Conservation (phyloP, 2,797 vertebrate genomes). For the Onychomys leucogaster region DNA sequence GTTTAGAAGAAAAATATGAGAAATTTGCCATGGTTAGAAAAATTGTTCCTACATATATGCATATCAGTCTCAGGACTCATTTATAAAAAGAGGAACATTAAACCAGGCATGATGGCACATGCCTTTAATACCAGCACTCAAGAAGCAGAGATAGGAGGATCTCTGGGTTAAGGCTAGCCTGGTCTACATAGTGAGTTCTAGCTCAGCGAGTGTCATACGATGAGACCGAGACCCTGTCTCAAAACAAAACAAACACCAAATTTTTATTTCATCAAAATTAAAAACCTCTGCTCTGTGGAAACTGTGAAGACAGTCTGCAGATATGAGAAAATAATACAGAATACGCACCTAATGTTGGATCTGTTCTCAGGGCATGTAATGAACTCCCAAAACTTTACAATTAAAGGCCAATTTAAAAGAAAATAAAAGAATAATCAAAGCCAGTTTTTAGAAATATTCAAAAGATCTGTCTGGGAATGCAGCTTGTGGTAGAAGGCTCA, state of each 20-base stretch:
- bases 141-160: background rate
- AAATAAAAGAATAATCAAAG: background rate
- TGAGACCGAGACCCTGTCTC: background rate
- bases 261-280: background rate
- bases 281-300: background rate
- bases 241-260: background rate
- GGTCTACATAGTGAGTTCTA: background rate
- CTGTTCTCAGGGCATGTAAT: background rate
- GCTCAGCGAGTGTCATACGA: background rate
- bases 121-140: background rate
- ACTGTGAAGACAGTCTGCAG: background rate
- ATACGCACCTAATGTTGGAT: background rate
- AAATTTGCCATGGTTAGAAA: constrained; percentile 6
- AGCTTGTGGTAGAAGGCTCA: background rate
- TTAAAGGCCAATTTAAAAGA: background rate
- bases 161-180: background rate
- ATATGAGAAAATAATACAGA: constrained; percentile 10
- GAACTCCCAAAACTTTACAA: background rate
- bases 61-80: background rate
- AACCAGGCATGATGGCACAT: background rate
- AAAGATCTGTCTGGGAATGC: background rate
- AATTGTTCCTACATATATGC: background rate
- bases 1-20: constrained; percentile 15
- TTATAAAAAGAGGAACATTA: background rate
- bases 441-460: background rate